Evolutionary conservation across 2,888 invertebrate genomes (phyloP).

Genomic region (Hylaea fasciaria): DNA sequence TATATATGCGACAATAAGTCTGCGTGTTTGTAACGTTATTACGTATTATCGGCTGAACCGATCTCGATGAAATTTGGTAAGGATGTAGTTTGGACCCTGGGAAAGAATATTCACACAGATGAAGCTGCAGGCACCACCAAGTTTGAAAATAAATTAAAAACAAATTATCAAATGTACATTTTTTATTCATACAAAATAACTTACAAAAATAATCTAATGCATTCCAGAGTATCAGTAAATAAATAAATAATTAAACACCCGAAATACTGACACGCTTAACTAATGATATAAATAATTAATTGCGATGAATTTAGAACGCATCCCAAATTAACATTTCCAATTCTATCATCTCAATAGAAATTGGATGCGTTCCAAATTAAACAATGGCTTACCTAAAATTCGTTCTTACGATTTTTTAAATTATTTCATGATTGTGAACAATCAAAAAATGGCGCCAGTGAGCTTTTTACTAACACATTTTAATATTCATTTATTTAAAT

Average conservation of each 20-base stretch:
- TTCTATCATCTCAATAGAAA: conserved; percentile 28
- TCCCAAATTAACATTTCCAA: conserved; percentile 25
- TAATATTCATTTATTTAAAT: not conserved
- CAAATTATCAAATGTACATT: conserved; percentile 26
- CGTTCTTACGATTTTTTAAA: conserved; percentile 2
- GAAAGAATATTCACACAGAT: no score
- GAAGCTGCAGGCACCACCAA: no score
- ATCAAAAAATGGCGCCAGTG: conserved; percentile 61
- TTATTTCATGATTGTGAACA: conserved; percentile 18
- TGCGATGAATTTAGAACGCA: conserved; percentile 33
- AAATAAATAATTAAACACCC: conserved; percentile 34
- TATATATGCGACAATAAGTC: no score
- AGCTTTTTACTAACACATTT: conserved; percentile 32
- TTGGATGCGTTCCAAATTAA: conserved; percentile 38
- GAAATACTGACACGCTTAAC: conserved; percentile 28
- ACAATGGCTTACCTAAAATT: conserved; percentile 7
- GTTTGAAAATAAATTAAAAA: conserved; percentile 9
- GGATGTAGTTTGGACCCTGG: no score
- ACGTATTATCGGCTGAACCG: no score
- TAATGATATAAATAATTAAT: conserved; percentile 12
- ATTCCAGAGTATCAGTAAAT: conserved; percentile 26
- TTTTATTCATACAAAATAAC: conserved; percentile 32
- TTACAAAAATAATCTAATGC: conserved; percentile 29
- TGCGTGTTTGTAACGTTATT: no score
- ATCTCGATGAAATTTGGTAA: no score